Evolutionary conservation across 1,140 invertebrate genomes (phyloP), one percentile per base, ranked within the genome.

Genomic region (Prorops nasuta): DNA sequence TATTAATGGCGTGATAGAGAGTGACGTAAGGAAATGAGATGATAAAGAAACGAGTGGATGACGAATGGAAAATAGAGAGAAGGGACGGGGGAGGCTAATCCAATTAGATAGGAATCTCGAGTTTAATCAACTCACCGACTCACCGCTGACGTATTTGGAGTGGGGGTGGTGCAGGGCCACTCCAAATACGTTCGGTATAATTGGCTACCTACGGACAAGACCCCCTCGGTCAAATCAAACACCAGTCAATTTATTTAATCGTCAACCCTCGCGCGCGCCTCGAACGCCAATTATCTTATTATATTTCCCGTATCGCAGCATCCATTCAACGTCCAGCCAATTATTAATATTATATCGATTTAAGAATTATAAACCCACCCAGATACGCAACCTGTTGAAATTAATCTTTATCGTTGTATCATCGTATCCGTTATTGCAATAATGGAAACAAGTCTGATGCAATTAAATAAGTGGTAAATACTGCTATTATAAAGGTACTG

Each of bases 81-180:
- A n/a, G n/a, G 28, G 24, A 20, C 31, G 36, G 39, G 28, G 45
- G 48, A 55, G 36, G 20, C 48, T 67, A 69, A 69, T 66, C 67
- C 60, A 72, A 71, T 72, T 72, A 71, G 49, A 52, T 49, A 48
- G 61, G 61, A 67, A 71, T 65, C 55, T 44, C 22, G 41, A 38
- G 57, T 64, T 67, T 58, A 65, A 71, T 67, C 56, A 54, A 58
- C 54, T 34, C 38, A 48, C 32, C 17, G 40, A 53, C 51, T 39
- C 39, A 28, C 32, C 35, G 48, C 41, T 55, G 58, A 66, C 50
- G 39, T 49, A 49, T 54, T 36, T 31, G 3, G 7, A 38, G 31
- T 20, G 17, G 41, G 20, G 7, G 14, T 18, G 38, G n/a, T n/a
- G 45, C 19, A 9, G 34, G 19, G 44, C 34, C 32, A 10, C 31